Conservation (phyloP, 1,140 invertebrate genomes). For the Portunus trituberculatus region DNA sequence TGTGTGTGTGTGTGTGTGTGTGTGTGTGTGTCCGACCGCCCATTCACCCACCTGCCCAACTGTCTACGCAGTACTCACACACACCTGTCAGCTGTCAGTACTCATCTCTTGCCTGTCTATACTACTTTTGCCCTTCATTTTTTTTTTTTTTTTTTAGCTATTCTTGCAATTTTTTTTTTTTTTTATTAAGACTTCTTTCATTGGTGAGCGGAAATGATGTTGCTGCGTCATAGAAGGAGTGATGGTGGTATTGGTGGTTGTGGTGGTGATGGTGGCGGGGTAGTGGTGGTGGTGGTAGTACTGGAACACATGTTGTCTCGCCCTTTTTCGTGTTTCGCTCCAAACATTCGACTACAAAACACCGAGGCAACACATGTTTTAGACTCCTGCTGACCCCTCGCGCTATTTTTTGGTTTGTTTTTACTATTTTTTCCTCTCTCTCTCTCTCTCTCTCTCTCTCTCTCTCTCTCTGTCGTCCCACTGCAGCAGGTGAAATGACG, state of each 20-base stretch:
- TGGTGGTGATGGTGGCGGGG: too few relatives aligned
- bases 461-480: not conserved
- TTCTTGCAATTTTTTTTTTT: too few relatives aligned
- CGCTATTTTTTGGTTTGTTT: not conserved
- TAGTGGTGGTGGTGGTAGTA: not conserved
- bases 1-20: not conserved
- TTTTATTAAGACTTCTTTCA: not conserved
- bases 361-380: not conserved
- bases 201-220: too few relatives aligned
- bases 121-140: not conserved
- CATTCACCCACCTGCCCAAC: too few relatives aligned
- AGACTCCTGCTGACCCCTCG: not conserved
- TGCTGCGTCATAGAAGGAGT: too few relatives aligned
- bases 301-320: not conserved
- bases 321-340: not conserved
- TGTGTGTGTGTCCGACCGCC: not conserved
- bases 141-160: not conserved
- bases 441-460: constrained; percentile 3
- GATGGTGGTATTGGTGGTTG: too few relatives aligned
- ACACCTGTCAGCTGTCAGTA: too few relatives aligned
- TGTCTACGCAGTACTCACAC: too few relatives aligned
- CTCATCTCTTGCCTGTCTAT: too few relatives aligned
- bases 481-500: too few relatives aligned
- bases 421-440: not conserved
- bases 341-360: not conserved